These are phyloP conservation scores for Cephus pygmeus DNA, from an alignment of 2,888 invertebrate species.

Conservation along the genomic window DNA sequence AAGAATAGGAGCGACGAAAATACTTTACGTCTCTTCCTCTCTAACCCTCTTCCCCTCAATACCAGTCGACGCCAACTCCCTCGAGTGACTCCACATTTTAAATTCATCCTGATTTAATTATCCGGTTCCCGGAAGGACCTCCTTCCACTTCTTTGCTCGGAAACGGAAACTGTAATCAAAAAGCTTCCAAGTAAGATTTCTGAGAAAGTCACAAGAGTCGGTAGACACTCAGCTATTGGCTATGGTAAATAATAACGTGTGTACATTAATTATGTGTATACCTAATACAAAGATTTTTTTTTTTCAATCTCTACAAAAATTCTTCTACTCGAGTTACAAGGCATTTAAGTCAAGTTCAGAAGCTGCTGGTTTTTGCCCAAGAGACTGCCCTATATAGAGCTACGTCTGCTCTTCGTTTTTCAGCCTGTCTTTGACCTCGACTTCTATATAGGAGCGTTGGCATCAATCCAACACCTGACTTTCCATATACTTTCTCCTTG, in stretches of 20 bases:
- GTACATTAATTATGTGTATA: not conserved
- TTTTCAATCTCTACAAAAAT: not conserved
- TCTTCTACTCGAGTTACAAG: not conserved
- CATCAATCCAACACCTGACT: not conserved
- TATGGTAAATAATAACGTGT: not conserved
- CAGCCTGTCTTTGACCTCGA: not conserved
- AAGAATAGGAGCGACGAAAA: not conserved
- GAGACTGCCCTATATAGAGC: not conserved
- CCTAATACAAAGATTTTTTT: not conserved
- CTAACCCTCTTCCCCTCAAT: not conserved
- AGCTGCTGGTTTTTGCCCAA: not conserved
- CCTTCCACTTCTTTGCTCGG: not conserved
- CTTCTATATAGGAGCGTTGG: not conserved
- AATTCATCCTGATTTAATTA: constrained; percentile 22
- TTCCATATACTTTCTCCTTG: not conserved
- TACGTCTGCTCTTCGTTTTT: not conserved
- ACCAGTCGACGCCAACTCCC: not conserved
- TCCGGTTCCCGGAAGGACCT: not conserved
- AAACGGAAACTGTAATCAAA: not conserved
- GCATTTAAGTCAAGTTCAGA: not conserved
- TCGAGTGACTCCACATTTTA: constrained; percentile 6
- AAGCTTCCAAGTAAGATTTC: not conserved
- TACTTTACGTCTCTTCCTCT: not conserved
- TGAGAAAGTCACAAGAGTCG: not conserved
- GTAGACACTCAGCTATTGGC: not conserved